Conservation (phyloP, 2,113 vertebrate genomes). For the Alexandromys fortis region DNA sequence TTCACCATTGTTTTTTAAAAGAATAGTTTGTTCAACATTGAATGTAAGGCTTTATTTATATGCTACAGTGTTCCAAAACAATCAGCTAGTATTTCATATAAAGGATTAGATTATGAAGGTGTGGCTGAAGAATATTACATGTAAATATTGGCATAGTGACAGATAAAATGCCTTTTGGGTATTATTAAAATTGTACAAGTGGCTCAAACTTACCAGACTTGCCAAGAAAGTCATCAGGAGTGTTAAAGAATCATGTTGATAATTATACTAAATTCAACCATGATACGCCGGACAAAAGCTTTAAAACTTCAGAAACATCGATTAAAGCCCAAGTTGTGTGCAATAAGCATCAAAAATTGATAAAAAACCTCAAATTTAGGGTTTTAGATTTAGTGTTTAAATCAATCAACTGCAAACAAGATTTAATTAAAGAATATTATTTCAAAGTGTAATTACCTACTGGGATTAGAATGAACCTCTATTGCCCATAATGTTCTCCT, state of each 20-base stretch:
- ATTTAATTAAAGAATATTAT: constrained; percentile 99
- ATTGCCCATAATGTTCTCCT: constrained; percentile 94
- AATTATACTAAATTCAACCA: constrained; percentile 88
- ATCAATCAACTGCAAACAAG: constrained; percentile 99
- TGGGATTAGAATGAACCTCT: constrained; percentile 99
- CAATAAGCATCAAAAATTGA: constrained; percentile 94
- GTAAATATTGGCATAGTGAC: background rate
- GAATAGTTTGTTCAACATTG: background rate
- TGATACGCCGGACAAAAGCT: constrained; percentile 86
- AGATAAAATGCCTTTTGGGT: background rate
- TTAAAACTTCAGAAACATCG: constrained; percentile 92
- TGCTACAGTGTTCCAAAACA: constrained; percentile 1
- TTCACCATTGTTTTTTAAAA: background rate
- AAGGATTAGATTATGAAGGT: background rate
- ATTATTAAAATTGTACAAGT: constrained; percentile 53
- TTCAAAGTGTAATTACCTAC: constrained; percentile 99
- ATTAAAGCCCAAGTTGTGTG: constrained; percentile 91
- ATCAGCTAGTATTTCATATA: constrained; percentile 3
- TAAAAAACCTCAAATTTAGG: constrained; percentile 91
- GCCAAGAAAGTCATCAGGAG: constrained; percentile 70
- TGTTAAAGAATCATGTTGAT: constrained; percentile 75
- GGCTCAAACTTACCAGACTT: constrained; percentile 56
- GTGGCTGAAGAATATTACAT: background rate
- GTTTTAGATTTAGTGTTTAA: constrained; percentile 97
- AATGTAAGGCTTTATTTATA: background rate